phyloP scores from a whole-genome alignment of 2,113 vertebrate species.

The Tachuris rubrigastra region DNA sequence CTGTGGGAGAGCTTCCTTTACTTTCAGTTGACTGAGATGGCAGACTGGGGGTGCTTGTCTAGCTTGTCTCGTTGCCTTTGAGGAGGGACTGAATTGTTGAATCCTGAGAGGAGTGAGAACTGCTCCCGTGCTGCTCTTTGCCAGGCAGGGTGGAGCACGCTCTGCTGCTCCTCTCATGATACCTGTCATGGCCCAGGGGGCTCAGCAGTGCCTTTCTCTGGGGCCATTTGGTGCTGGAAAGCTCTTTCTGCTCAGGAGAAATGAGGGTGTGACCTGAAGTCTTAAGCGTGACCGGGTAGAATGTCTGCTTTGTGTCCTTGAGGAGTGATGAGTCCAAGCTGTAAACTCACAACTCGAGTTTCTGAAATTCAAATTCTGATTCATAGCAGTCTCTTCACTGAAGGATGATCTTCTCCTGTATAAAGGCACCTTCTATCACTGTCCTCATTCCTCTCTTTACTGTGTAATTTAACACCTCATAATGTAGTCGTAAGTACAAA shows the following conservation, averaged over 20 bases:
- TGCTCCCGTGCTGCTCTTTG: background rate
- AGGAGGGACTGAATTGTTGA: background rate
- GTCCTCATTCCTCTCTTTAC: background rate
- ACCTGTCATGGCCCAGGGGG: background rate
- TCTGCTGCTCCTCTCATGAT: background rate
- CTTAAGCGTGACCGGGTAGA: rapidly evolving
- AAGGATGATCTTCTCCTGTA: background rate
- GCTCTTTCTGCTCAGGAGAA: background rate
- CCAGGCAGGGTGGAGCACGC: background rate
- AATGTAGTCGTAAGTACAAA: background rate
- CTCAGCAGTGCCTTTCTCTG: background rate
- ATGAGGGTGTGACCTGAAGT: background rate
- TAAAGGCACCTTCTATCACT: background rate
- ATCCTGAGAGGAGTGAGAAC: background rate
- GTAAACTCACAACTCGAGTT: background rate
- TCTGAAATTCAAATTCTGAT: background rate
- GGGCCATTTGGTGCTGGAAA: background rate
- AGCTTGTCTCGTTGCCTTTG: background rate
- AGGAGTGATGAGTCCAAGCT: background rate
- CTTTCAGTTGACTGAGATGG: background rate
- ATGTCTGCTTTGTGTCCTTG: background rate
- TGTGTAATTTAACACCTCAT: background rate
- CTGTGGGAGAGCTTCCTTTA: background rate
- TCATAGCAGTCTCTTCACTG: background rate
- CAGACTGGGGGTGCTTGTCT: background rate